Evolutionary conservation across 1,140 invertebrate species (phyloP), one percentile per base, ranked within the genome.

Genomic region (Chrysoperla carnea): DNA sequence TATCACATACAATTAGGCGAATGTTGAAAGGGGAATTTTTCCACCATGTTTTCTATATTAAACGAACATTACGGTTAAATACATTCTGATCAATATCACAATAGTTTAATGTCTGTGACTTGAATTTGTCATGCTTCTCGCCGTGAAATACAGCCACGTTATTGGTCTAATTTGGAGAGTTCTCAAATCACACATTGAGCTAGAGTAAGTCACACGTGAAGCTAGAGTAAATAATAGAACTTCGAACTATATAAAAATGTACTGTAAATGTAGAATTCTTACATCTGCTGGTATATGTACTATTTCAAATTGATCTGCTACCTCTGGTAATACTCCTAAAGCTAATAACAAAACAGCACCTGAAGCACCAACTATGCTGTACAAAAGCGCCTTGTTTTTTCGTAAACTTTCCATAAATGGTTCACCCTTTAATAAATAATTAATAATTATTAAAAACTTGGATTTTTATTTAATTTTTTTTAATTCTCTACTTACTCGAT

Each of bases 341-440:
- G 84, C 79, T 29, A 94, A 62, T 14, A 75, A 72, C 39, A 92
- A 60, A 36, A 94, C 79, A 13, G 78, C 70, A 36, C 65, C 69
- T 13, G 76, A 73, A 9, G 85, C 85, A 36, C 76, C 68, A 9
- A 85, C 36, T 36, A 97, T 73, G 57, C 88, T 91, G 64, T 90
- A 95, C 48, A 99, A 63, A 41, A 99, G 68, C 17, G 89, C 78
- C 53, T 83, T 86, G 64, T 99, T 99, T 55, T 95, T 84, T 12
- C 59, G 60, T 42, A 99, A 66, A 65, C 88, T 88, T 62, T 97
- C 92, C 96, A 99, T 99, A 53, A 92, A 99, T 2, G 96, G 96
- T 60, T 89, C 79, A 8, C 96, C 95, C 91, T 97, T 56, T 36
- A 61, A 56, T 48, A 46, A 52, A 45, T 31, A 51, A 55, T 54